Percentiles rank a stretch among this genome's conserved stretches.
phyloP scores from a whole-genome alignment of 2,888 invertebrate genomes.

The Acronicta psi region DNA sequence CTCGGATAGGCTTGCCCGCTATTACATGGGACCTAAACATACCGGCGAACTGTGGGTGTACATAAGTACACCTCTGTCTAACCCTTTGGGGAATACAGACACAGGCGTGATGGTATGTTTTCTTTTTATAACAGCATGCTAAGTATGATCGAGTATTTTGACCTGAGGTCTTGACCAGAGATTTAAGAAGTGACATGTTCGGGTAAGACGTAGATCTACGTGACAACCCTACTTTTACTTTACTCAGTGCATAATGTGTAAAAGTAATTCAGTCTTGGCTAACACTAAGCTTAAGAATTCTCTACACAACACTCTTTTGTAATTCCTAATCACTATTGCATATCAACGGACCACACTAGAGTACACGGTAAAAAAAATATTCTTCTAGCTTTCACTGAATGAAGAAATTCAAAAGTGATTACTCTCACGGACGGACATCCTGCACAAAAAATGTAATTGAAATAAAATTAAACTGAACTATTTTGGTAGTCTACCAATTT shows the following conservation, averaged over 20 bases:
- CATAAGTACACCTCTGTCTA: too few species aligned
- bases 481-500: constrained; percentile 64
- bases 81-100: too few species aligned
- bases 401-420: constrained; percentile 73
- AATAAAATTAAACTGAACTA: constrained; percentile 72
- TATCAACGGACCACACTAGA: constrained; percentile 11
- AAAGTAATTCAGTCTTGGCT: not conserved
- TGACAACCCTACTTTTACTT: not conserved
- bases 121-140: too few species aligned
- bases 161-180: too few species aligned
- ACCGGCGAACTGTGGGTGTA: too few species aligned
- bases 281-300: constrained; percentile 10
- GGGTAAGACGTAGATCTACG: too few species aligned
- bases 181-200: too few species aligned
- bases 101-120: too few species aligned
- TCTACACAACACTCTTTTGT: constrained; percentile 18
- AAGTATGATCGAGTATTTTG: too few species aligned
- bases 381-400: constrained; percentile 73
- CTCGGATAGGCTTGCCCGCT: too few species aligned
- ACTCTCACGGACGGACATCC: constrained; percentile 74
- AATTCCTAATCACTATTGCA: constrained; percentile 23
- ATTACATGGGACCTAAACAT: too few species aligned
- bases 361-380: constrained; percentile 51
- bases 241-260: not conserved
- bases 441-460: constrained; percentile 78